Conservation (phyloP, 1,140 invertebrate genomes). For the Sinella curviseta region DNA sequence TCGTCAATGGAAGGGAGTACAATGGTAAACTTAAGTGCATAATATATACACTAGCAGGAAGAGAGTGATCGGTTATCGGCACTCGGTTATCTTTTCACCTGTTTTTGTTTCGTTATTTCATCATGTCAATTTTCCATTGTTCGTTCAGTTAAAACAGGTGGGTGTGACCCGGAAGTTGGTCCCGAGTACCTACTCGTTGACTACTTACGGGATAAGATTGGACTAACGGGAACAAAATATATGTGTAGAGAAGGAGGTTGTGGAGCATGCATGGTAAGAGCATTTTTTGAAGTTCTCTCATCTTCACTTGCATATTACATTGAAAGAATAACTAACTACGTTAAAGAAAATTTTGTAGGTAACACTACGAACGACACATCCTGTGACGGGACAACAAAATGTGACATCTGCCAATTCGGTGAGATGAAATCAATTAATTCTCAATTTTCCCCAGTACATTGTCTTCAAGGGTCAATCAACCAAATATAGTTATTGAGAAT, state of each 20-base stretch:
- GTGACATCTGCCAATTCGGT: conserved; percentile 32
- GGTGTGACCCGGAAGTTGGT: background rate
- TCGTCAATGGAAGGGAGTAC: conserved; percentile 39
- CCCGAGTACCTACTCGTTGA: conserved; percentile 58
- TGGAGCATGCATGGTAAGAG: conserved; percentile 46
- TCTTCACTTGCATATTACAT: conserved; percentile 53
- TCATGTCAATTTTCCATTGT: background rate
- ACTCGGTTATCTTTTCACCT: too few relatives aligned
- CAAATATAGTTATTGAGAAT: background rate
- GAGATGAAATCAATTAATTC: too few relatives aligned
- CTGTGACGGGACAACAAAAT: conserved; percentile 16
- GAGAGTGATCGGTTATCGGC: too few relatives aligned
- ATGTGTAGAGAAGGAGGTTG: conserved; percentile 54
- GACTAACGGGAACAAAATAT: conserved; percentile 48
- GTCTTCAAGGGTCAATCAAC: background rate
- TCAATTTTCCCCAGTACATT: too few relatives aligned
- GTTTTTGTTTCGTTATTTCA: background rate
- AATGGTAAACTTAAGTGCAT: conserved; percentile 25
- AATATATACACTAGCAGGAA: too few relatives aligned
- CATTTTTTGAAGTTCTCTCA: conserved; percentile 52
- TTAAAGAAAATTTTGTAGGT: too few relatives aligned
- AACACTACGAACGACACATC: background rate
- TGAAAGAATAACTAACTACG: background rate
- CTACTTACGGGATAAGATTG: conserved; percentile 52
- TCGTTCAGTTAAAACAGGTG: conserved; percentile 12